A percentile compares a stretch with the other conserved stretches of the same genome.
Evolutionary conservation across 2,113 vertebrate species (phyloP).

Genomic region (Lasiurus borealis): DNA sequence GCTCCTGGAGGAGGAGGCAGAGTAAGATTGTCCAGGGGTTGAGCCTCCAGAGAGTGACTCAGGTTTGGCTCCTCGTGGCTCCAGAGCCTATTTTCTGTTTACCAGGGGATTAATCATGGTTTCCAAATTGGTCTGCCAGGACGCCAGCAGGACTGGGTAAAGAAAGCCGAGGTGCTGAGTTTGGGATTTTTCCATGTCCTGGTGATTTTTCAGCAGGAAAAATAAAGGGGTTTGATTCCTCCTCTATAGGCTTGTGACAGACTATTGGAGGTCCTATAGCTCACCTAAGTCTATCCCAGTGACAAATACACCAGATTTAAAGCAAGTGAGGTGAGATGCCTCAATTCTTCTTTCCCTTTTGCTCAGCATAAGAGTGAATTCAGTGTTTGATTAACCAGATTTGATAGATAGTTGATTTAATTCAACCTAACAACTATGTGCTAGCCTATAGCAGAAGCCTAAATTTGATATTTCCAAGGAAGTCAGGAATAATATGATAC

Average conservation of each 20-base stretch:
- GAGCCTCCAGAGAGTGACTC: slow-evolving; percentile 69
- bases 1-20: neutral
- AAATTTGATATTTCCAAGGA: slow-evolving; percentile 12
- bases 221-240: neutral
- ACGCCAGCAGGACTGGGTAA: neutral
- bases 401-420: slow-evolving; percentile 33
- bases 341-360: neutral
- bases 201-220: slow-evolving; percentile 43
- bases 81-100: slow-evolving; percentile 70
- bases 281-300: neutral
- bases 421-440: neutral
- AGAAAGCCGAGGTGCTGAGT: slow-evolving; percentile 41
- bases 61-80: slow-evolving; percentile 62
- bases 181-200: slow-evolving; percentile 68
- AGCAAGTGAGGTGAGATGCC: neutral
- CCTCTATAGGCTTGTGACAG: neutral
- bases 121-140: slow-evolving; percentile 73
- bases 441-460: neutral
- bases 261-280: neutral
- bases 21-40: neutral
- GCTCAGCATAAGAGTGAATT: neutral
- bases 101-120: slow-evolving; percentile 73
- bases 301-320: neutral
- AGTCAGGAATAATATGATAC: neutral
- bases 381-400: neutral